These are phyloP conservation scores for Brachypodius melanocephalos DNA, from an alignment of 2,113 vertebrate species.

Conservation along the genomic window DNA sequence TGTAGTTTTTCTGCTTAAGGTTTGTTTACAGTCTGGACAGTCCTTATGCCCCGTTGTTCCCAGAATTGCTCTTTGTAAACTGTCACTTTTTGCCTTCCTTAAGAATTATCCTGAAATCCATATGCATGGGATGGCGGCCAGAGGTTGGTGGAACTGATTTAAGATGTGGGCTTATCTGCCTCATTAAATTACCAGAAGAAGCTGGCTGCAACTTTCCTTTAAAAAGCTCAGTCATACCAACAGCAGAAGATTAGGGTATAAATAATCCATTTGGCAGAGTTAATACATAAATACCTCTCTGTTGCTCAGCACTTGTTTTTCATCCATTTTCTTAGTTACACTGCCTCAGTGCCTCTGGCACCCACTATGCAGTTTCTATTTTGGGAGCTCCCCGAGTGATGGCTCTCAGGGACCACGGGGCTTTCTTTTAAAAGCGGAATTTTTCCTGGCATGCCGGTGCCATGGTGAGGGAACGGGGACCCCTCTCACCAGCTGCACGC, in stretches of 20 bases:
- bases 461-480: fast-evolving
- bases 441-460: neutral
- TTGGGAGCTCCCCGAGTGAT: neutral
- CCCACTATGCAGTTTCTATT: neutral
- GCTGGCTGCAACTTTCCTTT: neutral
- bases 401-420: neutral
- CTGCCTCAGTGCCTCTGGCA: slow-evolving; percentile 9
- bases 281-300: slow-evolving; percentile 27
- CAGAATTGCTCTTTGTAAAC: neutral
- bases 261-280: slow-evolving; percentile 48
- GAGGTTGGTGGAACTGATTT: neutral
- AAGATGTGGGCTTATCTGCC: neutral
- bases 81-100: neutral
- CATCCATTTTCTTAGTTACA: slow-evolving; percentile 9
- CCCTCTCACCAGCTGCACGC: neutral
- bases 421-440: neutral
- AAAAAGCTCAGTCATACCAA: slow-evolving; percentile 12
- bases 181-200: slow-evolving; percentile 5
- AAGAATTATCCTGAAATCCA: neutral
- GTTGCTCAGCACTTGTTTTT: slow-evolving; percentile 53
- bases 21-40: neutral
- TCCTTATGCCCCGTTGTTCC: neutral
- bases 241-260: slow-evolving; percentile 27
- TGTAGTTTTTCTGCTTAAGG: neutral
- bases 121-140: neutral